Evolutionary conservation across 2,888 invertebrate genomes (phyloP), one percentile per base, ranked within the genome.

Genomic region (Sesamia inferens): DNA sequence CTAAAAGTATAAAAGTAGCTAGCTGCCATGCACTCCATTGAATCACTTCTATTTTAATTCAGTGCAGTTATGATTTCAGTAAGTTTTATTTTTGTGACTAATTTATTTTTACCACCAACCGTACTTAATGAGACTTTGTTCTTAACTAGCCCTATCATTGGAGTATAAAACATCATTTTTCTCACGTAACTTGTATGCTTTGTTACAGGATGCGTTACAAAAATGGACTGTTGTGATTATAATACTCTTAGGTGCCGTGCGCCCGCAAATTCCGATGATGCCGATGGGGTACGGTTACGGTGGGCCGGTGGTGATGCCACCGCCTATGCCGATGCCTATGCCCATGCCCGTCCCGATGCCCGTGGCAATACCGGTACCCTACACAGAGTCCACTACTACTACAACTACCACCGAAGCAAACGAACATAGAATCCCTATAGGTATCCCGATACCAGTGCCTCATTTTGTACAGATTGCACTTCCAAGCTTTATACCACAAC

Each of bases 1-100:
- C 67, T 85, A 79, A 83, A 87, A 84, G 89, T 89, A 91, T 91
- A 90, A 86, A 92, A 88, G 87, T 85, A 79, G 74, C 76, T 78
- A 72, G 58, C 78, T 80, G 69, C 79, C 74, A 86, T 82, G 83
- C 79, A 82, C 79, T 84, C 64, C 77, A 72, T 67, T 78, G 76
- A 83, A 85, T 79, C 51, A 66, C n/a, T 80, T 65, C 71, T 71
- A 68, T 67, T 77, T 66, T 82, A 75, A 82, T 82, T 86, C 86
- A 68, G 71, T 59, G 69, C 71, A 82, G 79, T 71, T 82, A 91
- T 91, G 91, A 82, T 67, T 87, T 84, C 79, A 78, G 91, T 91
- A 81, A 91, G 91, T 88, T 68, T 42, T 61, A n/a, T 24, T 63
- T 77, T 69, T 62, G 11, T 61, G n/a, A n/a, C n/a, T n/a, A n/a